Base-by-base conservation (phyloP, 2,113 vertebrate species). In the Prionailurus viverrinus region DNA sequence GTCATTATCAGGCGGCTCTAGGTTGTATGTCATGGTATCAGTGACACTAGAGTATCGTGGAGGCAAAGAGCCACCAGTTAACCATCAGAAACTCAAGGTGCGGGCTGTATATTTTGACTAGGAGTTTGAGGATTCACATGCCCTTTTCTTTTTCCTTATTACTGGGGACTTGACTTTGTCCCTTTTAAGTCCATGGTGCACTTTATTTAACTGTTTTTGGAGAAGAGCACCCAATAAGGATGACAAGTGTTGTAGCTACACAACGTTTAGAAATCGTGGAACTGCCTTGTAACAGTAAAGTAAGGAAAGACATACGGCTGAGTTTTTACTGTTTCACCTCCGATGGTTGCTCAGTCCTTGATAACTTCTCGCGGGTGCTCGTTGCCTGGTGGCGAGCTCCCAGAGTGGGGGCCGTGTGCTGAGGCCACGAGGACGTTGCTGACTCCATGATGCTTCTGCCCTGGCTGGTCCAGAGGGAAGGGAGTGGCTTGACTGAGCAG, bases 401-500 rank as follows among this genome's bases (percentile, higher is more conserved):
- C 27, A 25, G 73, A 51, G 65, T 19, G 48, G 19, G 61, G 27
- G 18, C 33, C 0, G 0, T 5, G 12, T 55, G n/a, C 81, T 3
- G 3, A 63, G 25, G 39, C 13, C 19, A 10, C 0, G 0, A 1
- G 6, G 61, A 61, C 36, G 7, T n/a, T 8, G 0, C 6, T 3
- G 68, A 27, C 13, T 16, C 41, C 2, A 0, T 2, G 63, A 45
- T 41, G 12, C 63, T 91, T 45, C 41, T 10, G 36, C 15, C 23
- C 61, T 5, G 12, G 78, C 92, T 58, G 69, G 83, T n/a, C 14
- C 41, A 16, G 88, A 82, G 45, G 63, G 92, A 25, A 33, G 39
- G 51, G 33, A 25, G 7, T 13, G 39, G 5, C 27, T 48, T 25
- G 14, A 25, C 36, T 23, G 36, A 73, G 36, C 21, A 53, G 53